Conservation (phyloP, 2,888 invertebrate species). For the Phengaris arion region DNA sequence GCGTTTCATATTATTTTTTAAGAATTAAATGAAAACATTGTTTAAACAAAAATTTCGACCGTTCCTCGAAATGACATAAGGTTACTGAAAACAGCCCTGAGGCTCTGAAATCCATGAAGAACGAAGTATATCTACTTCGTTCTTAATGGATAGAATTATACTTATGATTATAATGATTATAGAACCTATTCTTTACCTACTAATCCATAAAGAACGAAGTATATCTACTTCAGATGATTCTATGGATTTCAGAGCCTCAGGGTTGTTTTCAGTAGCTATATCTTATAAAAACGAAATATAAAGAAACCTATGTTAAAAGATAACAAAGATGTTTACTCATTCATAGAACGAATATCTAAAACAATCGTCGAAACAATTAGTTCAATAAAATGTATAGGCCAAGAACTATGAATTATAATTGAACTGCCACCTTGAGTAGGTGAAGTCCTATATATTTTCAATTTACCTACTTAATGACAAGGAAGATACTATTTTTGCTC, state of each 20-base stretch:
- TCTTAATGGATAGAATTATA: too few species aligned
- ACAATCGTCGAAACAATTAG: not conserved
- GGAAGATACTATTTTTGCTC: slow-evolving; percentile 1
- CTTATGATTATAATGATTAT: too few species aligned
- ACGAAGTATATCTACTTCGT: too few species aligned
- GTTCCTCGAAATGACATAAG: not conserved
- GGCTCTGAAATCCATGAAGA: too few species aligned
- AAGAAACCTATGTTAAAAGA: too few species aligned
- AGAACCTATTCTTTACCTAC: too few species aligned
- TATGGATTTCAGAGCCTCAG: too few species aligned
- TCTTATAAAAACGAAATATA: too few species aligned
- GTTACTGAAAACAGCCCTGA: not conserved
- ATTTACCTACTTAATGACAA: not conserved
- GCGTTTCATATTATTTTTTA: not conserved
- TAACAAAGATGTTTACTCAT: too few species aligned
- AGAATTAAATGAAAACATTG: not conserved
- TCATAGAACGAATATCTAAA: not conserved
- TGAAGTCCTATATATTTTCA: slow-evolving; percentile 8
- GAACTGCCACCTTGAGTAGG: not conserved
- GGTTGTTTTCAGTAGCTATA: too few species aligned
- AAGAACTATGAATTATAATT: slow-evolving; percentile 8
- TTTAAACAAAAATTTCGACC: not conserved
- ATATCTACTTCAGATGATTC: too few species aligned
- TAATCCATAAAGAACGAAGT: too few species aligned
- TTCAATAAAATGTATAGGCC: not conserved